Evolutionary conservation across 1,140 invertebrate species (phyloP).

Genomic region (Phthorimaea operculella): DNA sequence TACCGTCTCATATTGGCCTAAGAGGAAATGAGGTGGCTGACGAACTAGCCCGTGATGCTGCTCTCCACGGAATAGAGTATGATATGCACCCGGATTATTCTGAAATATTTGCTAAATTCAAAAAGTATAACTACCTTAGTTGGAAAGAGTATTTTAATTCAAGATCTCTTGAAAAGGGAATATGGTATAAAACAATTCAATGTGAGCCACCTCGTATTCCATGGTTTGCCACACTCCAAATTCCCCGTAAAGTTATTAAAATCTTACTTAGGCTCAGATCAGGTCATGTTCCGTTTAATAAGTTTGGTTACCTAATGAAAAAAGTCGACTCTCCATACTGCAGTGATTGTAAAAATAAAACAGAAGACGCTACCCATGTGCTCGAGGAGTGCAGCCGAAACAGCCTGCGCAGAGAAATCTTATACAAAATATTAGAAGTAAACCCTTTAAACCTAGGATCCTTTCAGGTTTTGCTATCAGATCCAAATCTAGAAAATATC

Average conservation of each 20-base stretch:
- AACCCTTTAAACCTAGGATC: not conserved
- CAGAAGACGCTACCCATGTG: not conserved
- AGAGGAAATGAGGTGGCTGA: constrained; percentile 17
- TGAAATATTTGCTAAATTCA: not conserved
- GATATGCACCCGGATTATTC: not conserved
- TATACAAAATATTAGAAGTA: not conserved
- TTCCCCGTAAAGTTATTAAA: not conserved
- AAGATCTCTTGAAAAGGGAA: constrained; percentile 4
- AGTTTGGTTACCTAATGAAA: constrained; percentile 1
- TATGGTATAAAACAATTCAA: constrained; percentile 2
- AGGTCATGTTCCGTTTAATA: constrained; percentile 2
- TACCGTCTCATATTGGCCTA: constrained; percentile 17
- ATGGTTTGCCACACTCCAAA: not conserved
- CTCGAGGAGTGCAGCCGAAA: not conserved
- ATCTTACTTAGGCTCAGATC: not conserved
- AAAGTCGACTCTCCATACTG: not conserved
- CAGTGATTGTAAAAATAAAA: not conserved
- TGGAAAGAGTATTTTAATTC: constrained; percentile 10
- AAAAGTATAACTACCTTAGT: not conserved
- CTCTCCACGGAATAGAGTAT: not conserved
- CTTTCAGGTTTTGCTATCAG: not conserved
- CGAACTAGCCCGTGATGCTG: constrained; percentile 7
- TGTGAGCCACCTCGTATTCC: constrained; percentile 8
- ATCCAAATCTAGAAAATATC: not conserved
- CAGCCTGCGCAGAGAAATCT: not conserved